Conservation (phyloP, 2,888 invertebrate species). For the Hypsopygia costalis region DNA sequence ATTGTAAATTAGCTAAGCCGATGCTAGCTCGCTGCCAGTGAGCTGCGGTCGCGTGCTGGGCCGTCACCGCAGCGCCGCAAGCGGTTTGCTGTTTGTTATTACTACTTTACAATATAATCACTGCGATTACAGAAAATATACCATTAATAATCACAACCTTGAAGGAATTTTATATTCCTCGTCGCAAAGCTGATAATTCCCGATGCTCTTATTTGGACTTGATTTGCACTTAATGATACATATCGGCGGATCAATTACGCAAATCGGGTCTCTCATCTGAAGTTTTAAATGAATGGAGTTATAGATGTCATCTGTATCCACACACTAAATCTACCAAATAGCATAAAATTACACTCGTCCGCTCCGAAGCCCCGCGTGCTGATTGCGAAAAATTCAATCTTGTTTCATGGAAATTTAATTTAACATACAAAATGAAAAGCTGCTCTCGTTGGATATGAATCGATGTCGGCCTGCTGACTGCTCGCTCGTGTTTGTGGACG, state of each 20-base stretch:
- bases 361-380: slow-evolving; percentile 41
- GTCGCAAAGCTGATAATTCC: neutral
- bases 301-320: slow-evolving; percentile 1
- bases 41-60: slow-evolving; percentile 7
- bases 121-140: neutral
- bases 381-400: slow-evolving; percentile 81
- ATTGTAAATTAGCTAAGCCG: slow-evolving; percentile 79
- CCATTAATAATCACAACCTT: neutral
- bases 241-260: neutral
- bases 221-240: neutral
- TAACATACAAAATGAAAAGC: slow-evolving; percentile 79
- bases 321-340: slow-evolving; percentile 11
- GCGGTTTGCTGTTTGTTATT: neutral
- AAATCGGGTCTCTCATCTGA: neutral
- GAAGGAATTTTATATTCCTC: neutral
- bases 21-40: slow-evolving; percentile 54
- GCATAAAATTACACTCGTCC: slow-evolving; percentile 13
- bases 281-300: neutral
- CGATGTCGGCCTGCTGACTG: slow-evolving; percentile 68
- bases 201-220: slow-evolving; percentile 9
- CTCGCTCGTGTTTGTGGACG: slow-evolving; percentile 73
- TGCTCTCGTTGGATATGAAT: slow-evolving; percentile 74
- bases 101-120: neutral
- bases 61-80: slow-evolving; percentile 2
- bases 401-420: slow-evolving; percentile 81